phyloP scores from a whole-genome alignment of 2,888 invertebrate species.

The Orchesellides sinensis region DNA sequence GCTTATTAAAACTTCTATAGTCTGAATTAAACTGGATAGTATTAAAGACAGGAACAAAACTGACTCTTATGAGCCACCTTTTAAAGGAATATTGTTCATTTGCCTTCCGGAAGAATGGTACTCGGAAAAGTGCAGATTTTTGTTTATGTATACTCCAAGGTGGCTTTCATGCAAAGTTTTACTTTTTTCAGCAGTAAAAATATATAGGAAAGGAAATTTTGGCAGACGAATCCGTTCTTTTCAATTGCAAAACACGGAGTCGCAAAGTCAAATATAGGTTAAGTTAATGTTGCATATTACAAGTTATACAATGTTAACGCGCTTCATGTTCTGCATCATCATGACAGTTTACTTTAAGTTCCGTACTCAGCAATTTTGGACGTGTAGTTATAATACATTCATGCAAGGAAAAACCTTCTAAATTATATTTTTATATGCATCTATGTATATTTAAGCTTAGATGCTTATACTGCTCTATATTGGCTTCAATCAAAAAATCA shows the following conservation, averaged over 20 bases:
- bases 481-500: no score
- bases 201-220: no score
- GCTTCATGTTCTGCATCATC: background rate
- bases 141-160: no score
- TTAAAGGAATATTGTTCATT: background rate
- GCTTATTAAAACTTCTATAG: no score
- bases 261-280: slow-evolving; percentile 59
- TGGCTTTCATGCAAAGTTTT: no score
- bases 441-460: no score
- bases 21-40: no score
- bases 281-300: background rate
- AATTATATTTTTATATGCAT: background rate
- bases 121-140: background rate
- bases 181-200: no score
- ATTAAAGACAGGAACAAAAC: no score
- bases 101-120: no score
- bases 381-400: background rate
- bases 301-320: background rate
- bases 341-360: background rate
- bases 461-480: no score
- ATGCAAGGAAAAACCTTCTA: background rate
- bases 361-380: background rate
- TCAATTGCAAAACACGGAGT: slow-evolving; percentile 14
- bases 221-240: background rate
- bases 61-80: no score